Base-by-base conservation (phyloP, 2,113 vertebrate genomes). In the Canis aureus region DNA sequence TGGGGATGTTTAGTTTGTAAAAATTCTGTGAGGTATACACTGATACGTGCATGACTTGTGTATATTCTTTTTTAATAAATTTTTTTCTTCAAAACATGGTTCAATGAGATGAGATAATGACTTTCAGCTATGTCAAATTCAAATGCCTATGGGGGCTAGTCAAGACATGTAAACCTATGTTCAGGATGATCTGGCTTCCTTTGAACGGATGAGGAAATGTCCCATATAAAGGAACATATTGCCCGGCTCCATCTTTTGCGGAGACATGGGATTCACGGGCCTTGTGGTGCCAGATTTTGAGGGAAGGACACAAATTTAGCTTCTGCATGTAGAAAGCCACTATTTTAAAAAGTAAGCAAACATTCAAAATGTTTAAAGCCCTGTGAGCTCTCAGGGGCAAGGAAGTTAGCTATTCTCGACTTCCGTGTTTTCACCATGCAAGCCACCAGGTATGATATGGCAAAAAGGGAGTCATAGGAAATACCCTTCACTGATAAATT, bases 271-370 rank as follows among this genome's bases (percentile, higher is more conserved):
- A 35, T 67, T 83, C 32, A 55, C 4, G 10, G 35, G 22, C 16
- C 29, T 32, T 59, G 1, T 35, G 12, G 12, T 82, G 22, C 16
- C 12, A 51, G 32, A 57, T 15, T 62, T 94, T 87, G 7, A 55
- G 74, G 25, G 91, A 94, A 62, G 62, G 10, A 91, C 5, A 3
- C 25, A 82, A 43, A 86, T 57, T 94, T 87, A 60, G 17, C 55
- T 49, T 88, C 74, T 86, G 8, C 16, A 10, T n/a, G 32, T 57
- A 71, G 43, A 91, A 94, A 55, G 64, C 57, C 20, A 66, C 57
- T 85, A 2, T 69, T 94, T 94, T 83, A 66, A 76, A 96, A 92
- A 57, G 5, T 82, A 66, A 82, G 19, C 43, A 80, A 59, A 22
- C 43, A 25, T 53, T 62, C 62, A 43, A 64, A 67, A 76, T 43